Evolutionary conservation across 2,113 vertebrate genomes (phyloP).

Genomic region (Gymnocephalus cernua): DNA sequence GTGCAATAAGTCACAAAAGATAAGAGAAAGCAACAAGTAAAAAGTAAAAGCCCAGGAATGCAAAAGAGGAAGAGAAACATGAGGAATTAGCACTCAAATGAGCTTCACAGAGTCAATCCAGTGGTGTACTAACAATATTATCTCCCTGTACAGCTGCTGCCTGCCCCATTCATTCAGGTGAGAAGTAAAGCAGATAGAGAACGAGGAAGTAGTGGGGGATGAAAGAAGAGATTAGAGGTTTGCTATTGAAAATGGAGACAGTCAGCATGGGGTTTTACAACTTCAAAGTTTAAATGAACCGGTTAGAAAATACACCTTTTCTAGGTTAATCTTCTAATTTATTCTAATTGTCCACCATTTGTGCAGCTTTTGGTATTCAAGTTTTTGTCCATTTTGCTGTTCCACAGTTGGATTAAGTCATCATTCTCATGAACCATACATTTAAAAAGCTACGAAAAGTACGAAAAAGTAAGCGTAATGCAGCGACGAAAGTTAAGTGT

Average conservation of each 20-base stretch:
- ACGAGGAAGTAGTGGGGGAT: slow-evolving; percentile 6
- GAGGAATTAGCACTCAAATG: slow-evolving; percentile 33
- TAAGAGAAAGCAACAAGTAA: neutral
- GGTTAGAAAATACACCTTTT: slow-evolving; percentile 2
- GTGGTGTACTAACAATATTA: slow-evolving; percentile 18
- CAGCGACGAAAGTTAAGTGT: no score
- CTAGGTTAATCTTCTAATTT: no score
- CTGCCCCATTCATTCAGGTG: slow-evolving; percentile 29
- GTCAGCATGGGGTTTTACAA: slow-evolving; percentile 6
- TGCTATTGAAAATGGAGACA: slow-evolving; percentile 15
- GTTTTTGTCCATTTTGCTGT: no score
- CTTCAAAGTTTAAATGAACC: neutral
- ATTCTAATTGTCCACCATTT: no score
- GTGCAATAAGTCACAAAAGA: neutral
- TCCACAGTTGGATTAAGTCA: no score
- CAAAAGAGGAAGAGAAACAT: slow-evolving; percentile 6
- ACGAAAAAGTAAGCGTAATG: no score
- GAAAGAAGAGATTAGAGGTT: slow-evolving; percentile 28
- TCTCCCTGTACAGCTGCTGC: slow-evolving; percentile 30
- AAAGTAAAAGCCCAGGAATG: neutral
- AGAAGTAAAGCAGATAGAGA: slow-evolving; percentile 24
- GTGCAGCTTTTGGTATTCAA: no score
- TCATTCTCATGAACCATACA: no score
- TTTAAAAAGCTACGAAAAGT: no score
- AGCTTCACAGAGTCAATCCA: slow-evolving; percentile 1